Percentiles rank a stretch among this genome's conserved stretches.
These are phyloP conservation scores for Cyclopterus lumpus DNA, from an alignment of 2,797 vertebrate genomes.

Conservation along the genomic window DNA sequence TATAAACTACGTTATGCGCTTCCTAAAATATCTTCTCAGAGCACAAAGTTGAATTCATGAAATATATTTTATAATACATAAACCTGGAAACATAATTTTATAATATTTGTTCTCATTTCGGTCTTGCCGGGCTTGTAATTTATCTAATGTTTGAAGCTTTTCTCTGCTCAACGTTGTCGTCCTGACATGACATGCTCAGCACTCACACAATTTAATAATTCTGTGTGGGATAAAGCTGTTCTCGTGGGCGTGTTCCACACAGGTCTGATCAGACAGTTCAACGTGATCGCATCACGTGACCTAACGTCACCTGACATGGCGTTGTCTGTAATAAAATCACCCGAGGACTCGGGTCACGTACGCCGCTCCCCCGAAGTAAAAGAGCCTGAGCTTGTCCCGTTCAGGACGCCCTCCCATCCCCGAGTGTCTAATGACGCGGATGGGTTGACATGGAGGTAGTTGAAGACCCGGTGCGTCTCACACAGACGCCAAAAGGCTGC, in stretches of 20 bases:
- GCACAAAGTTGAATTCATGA: no score
- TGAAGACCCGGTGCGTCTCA: no score
- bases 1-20: not conserved
- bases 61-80: not conserved
- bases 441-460: no score
- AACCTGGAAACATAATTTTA: not conserved
- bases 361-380: not conserved
- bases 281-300: not conserved
- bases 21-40: not conserved
- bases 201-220: not conserved
- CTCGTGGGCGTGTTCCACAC: not conserved
- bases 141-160: not conserved
- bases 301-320: not conserved
- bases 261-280: not conserved
- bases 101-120: not conserved
- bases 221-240: not conserved
- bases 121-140: not conserved
- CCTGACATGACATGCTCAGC: not conserved
- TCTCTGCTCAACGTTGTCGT: not conserved
- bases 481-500: no score
- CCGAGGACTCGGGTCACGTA: not conserved
- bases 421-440: no score
- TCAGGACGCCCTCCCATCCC: no score
- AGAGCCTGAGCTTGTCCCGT: not conserved
- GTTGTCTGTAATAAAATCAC: not conserved